phyloP scores from a whole-genome alignment of 2,113 vertebrate genomes.

The Nannobrachium achirus region DNA sequence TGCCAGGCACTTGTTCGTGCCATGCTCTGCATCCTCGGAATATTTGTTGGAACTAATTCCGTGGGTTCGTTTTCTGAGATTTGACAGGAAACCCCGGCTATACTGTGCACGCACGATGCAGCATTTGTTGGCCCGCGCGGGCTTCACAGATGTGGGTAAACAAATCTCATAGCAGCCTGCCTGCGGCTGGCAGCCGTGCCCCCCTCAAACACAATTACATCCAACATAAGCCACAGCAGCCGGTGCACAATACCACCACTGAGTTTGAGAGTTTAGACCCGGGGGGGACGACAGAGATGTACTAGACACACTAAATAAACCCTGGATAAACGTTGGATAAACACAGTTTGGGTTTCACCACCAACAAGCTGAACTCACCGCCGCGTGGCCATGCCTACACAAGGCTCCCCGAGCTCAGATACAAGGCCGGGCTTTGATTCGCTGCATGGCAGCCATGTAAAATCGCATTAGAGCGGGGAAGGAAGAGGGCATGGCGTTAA shows the following conservation, averaged over 20 bases:
- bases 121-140: constrained; percentile 50
- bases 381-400: constrained; percentile 23
- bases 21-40: constrained; percentile 21
- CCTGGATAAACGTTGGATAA: constrained; percentile 56
- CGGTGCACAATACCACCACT: constrained; percentile 11
- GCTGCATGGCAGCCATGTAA: constrained; percentile 31
- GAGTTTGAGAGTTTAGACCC: constrained; percentile 4
- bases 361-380: constrained; percentile 39
- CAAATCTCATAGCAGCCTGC: constrained; percentile 15
- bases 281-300: constrained; percentile 25
- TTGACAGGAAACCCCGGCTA: not conserved
- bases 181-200: constrained; percentile 30
- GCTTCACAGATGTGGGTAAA: constrained; percentile 45
- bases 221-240: constrained; percentile 13
- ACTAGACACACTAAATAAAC: constrained; percentile 52
- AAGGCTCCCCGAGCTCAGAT: constrained; percentile 41
- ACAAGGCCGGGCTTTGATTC: constrained; percentile 52
- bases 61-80: not conserved
- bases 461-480: constrained; percentile 31
- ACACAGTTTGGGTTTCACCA: constrained; percentile 58
- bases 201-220: constrained; percentile 39
- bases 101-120: not conserved
- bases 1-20: constrained; percentile 30
- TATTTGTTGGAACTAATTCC: not conserved
- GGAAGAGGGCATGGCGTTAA: constrained; percentile 9